Conservation (phyloP, 1,140 invertebrate genomes). For the Bombus huntii region DNA sequence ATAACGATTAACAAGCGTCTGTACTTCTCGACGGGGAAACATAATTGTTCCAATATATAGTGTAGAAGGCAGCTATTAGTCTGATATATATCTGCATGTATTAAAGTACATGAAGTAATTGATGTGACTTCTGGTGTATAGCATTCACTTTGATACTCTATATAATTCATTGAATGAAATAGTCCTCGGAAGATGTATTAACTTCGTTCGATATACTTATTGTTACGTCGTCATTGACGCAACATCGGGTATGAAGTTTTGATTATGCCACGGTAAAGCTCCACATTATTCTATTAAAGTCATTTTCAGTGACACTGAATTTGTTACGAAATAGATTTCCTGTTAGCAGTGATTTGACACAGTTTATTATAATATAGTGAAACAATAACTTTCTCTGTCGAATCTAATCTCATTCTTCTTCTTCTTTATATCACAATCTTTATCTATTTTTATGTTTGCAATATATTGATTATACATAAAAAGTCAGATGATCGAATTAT, state of each 20-base stretch:
- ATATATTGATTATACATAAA: too few species aligned
- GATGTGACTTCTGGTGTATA: slow-evolving; percentile 10
- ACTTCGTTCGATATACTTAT: background rate
- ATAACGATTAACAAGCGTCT: slow-evolving; percentile 23
- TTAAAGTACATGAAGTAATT: slow-evolving; percentile 42
- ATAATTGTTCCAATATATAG: slow-evolving; percentile 39
- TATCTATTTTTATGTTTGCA: too few species aligned
- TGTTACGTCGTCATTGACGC: background rate
- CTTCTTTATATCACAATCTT: too few species aligned
- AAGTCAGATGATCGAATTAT: too few species aligned
- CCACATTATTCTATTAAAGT: background rate
- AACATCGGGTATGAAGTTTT: background rate
- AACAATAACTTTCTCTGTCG: too few species aligned
- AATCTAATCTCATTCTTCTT: too few species aligned
- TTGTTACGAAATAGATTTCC: background rate
- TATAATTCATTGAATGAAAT: background rate
- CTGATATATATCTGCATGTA: slow-evolving; percentile 23
- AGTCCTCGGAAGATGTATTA: background rate
- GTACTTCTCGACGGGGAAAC: slow-evolving; percentile 20
- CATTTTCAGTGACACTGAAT: background rate
- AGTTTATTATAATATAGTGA: too few species aligned
- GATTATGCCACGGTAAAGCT: slow-evolving; percentile 1
- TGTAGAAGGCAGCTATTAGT: slow-evolving; percentile 13
- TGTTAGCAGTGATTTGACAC: too few species aligned
- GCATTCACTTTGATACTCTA: background rate